Evolutionary conservation across 2,888 invertebrate genomes (phyloP).

Genomic region (Trissoscelio sp.): DNA sequence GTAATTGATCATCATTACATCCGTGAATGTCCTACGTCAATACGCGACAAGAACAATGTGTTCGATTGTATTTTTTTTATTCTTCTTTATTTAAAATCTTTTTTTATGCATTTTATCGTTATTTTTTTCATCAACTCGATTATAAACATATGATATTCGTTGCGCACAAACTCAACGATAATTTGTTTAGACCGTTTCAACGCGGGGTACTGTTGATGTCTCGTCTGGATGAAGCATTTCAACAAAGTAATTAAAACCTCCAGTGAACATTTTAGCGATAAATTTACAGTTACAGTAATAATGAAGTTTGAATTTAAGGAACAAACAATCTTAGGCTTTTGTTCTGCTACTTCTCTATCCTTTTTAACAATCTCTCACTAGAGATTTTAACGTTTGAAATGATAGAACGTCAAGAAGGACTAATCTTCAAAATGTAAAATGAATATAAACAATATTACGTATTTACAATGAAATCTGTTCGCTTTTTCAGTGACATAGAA

Average conservation of each 20-base stretch:
- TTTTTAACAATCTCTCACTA: constrained; percentile 4
- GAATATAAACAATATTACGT: constrained; percentile 16
- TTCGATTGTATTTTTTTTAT: constrained; percentile 9
- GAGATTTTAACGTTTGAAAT: constrained; percentile 18
- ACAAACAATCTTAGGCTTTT: too few species aligned
- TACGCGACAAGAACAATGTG: constrained; percentile 44
- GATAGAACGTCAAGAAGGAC: background rate
- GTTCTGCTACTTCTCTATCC: too few species aligned
- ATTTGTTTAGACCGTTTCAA: constrained; percentile 43
- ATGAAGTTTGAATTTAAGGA: too few species aligned
- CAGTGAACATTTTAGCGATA: background rate
- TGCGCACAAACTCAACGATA: constrained; percentile 55
- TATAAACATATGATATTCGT: constrained; percentile 58
- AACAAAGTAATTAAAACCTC: constrained; percentile 17
- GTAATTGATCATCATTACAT: constrained; percentile 79
- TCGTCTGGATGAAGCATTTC: constrained; percentile 59
- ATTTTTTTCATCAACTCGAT: constrained; percentile 20
- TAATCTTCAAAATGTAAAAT: background rate
- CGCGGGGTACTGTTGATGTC: constrained; percentile 12
- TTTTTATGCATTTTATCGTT: background rate
- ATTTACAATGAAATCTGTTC: constrained; percentile 40
- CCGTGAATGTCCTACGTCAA: constrained; percentile 30
- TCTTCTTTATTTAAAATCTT: background rate
- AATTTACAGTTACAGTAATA: constrained; percentile 11
- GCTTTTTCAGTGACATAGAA: constrained; percentile 41